A percentile compares a stretch with the other conserved stretches of the same genome.
Conservation (phyloP, 1,140 invertebrate species). For the Apis dorsata region DNA sequence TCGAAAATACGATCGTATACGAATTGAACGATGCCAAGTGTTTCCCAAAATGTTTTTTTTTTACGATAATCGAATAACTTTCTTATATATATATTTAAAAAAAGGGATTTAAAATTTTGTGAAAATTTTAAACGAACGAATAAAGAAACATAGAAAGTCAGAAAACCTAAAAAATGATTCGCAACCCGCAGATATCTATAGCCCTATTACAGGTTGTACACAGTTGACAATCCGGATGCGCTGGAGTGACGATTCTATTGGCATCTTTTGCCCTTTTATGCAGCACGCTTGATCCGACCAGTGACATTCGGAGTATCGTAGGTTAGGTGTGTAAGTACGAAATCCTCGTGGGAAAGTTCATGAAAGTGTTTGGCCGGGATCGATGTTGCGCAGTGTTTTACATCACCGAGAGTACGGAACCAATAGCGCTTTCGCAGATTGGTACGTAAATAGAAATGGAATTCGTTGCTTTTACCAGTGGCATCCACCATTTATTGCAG, state of each 20-base stretch:
- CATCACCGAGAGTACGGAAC: constrained; percentile 3
- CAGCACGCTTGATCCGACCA: background rate
- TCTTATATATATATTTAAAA: no score
- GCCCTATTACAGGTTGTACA: background rate
- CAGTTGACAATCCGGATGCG: background rate
- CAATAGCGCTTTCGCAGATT: constrained; percentile 45
- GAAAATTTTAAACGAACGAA: no score
- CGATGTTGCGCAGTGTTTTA: constrained; percentile 46
- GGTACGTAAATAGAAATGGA: constrained; percentile 28
- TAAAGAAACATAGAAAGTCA: no score
- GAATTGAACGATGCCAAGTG: no score
- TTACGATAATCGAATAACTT: no score
- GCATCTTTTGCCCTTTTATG: background rate
- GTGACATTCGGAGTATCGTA: background rate
- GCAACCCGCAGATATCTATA: no score
- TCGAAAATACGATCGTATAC: no score
- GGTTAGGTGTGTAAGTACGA: background rate
- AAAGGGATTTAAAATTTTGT: no score
- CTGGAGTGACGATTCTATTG: background rate
- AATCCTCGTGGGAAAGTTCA: constrained; percentile 33
- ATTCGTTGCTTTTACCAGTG: constrained; percentile 2
- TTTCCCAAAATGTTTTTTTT: no score
- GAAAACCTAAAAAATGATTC: no score
- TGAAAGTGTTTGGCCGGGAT: constrained; percentile 21
- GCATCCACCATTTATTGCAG: constrained; percentile 15